A percentile compares a stretch with the other conserved stretches of the same genome.
phyloP scores from a whole-genome alignment of 2,113 vertebrate species.

The Larimichthys polyactis region DNA sequence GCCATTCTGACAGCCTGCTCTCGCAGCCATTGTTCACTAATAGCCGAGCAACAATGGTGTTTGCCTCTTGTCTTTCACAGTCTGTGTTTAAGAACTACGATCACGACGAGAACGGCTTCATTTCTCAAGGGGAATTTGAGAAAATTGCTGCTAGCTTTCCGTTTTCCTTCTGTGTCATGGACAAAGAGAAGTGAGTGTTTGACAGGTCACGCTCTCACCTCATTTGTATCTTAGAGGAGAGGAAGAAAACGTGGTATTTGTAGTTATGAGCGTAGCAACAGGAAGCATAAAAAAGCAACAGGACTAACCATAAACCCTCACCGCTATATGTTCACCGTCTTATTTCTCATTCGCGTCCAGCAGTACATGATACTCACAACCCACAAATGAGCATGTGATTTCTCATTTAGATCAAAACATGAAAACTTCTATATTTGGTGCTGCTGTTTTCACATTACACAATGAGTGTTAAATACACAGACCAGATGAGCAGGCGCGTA shows the following conservation, averaged over 20 bases:
- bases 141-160: constrained; percentile 97
- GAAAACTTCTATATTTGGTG: neutral
- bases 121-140: constrained; percentile 96
- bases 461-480: neutral
- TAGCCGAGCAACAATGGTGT: constrained; percentile 30
- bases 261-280: constrained; percentile 64
- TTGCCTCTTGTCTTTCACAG: constrained; percentile 76
- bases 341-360: neutral
- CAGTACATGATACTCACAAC: neutral
- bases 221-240: constrained; percentile 37
- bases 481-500: neutral
- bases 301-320: constrained; percentile 44
- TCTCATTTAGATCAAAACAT: neutral
- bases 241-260: constrained; percentile 68
- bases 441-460: neutral
- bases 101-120: constrained; percentile 95
- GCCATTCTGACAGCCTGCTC: constrained; percentile 36
- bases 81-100: constrained; percentile 99
- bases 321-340: neutral
- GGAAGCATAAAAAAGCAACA: constrained; percentile 63
- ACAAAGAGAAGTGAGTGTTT: constrained; percentile 92
- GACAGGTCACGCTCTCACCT: constrained; percentile 36
- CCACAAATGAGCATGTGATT: neutral
- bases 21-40: constrained; percentile 40
- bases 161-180: constrained; percentile 97